These are phyloP conservation scores for Protophormia terraenovae DNA, from an alignment of 2,888 invertebrate genomes.

Conservation along the genomic window DNA sequence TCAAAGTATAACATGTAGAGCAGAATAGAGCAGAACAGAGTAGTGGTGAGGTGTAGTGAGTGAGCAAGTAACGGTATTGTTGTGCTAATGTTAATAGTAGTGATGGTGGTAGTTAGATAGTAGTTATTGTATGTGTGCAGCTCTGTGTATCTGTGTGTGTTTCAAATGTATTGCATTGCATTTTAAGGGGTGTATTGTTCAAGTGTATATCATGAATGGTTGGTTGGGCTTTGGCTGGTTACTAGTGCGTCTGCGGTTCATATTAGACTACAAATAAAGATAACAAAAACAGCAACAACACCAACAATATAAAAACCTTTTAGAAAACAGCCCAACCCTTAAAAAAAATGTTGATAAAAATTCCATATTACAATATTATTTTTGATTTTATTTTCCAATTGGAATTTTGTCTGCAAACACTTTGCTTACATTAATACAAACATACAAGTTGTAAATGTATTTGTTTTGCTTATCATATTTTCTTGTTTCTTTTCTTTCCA, in stretches of 20 bases:
- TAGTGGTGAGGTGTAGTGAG: background rate
- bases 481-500: conserved; percentile 1
- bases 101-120: conserved; percentile 34
- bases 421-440: background rate
- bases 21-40: background rate
- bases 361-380: background rate
- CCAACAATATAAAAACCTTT: background rate
- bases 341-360: conserved; percentile 6
- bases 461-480: background rate
- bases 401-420: conserved; percentile 50
- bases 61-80: conserved; percentile 25
- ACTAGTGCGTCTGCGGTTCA: conserved; percentile 68
- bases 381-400: conserved; percentile 55
- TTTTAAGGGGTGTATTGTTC: conserved; percentile 53
- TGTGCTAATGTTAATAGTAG: background rate
- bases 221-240: conserved; percentile 60
- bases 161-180: conserved; percentile 31
- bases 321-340: conserved; percentile 62
- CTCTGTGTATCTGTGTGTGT: background rate
- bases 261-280: conserved; percentile 49
- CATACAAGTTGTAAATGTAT: background rate
- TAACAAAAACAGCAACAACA: conserved; percentile 38
- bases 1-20: conserved; percentile 14
- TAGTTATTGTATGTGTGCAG: conserved; percentile 10
- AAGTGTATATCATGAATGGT: conserved; percentile 52